These are phyloP conservation scores for Brachystomella parvula DNA, from an alignment of 1,140 invertebrate genomes.

Conservation along the genomic window DNA sequence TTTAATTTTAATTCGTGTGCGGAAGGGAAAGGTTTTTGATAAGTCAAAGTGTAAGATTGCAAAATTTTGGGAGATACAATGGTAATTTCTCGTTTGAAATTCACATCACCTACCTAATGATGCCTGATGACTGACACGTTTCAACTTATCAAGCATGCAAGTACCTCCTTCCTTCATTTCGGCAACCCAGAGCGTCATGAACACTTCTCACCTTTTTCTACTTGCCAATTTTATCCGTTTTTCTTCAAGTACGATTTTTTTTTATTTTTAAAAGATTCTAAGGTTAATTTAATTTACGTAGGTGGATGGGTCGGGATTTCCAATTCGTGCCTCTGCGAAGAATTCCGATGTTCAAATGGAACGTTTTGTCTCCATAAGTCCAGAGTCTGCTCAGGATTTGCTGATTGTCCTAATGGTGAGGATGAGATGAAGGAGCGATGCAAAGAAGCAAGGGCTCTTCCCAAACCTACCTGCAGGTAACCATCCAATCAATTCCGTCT, in stretches of 20 bases:
- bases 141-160: no score
- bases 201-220: no score
- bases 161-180: no score
- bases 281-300: neutral
- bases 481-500: neutral
- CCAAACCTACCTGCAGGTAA: slow-evolving; percentile 5
- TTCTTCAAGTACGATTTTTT: neutral
- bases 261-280: neutral
- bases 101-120: no score
- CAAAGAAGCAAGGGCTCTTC: neutral
- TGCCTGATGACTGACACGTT: no score
- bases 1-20: no score
- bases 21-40: no score
- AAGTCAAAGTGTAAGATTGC: no score
- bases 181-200: no score
- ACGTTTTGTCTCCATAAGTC: slow-evolving; percentile 12
- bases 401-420: slow-evolving; percentile 16
- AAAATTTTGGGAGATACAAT: no score
- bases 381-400: slow-evolving; percentile 15
- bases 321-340: slow-evolving; percentile 19
- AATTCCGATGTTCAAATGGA: slow-evolving; percentile 20
- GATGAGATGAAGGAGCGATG: slow-evolving; percentile 18
- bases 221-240: no score
- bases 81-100: no score
- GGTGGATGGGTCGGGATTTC: neutral